Percentiles rank a stretch among this genome's conserved stretches.
phyloP scores from a whole-genome alignment of 2,113 vertebrate genomes.

The Sorex araneus region DNA sequence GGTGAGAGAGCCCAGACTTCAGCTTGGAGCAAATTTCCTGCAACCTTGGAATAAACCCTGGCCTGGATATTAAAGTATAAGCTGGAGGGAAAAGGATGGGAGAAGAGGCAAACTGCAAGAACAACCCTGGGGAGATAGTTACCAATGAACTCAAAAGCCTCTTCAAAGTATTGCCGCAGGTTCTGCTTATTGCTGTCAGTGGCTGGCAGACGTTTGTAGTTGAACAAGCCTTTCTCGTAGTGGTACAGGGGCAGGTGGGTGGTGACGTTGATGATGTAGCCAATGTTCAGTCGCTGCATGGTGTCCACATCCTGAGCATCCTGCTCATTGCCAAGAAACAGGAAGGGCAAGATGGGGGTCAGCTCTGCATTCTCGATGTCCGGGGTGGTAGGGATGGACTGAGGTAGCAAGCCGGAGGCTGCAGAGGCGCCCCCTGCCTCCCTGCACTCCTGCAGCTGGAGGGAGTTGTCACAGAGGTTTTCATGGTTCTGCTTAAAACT shows the following conservation, averaged over 20 bases:
- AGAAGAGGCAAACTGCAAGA: not conserved
- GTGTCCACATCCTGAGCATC: constrained; percentile 96
- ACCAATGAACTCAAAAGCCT: constrained; percentile 99
- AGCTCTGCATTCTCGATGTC: constrained; percentile 99
- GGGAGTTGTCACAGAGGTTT: constrained; percentile 98
- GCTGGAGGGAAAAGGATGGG: not conserved
- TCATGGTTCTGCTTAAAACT: constrained; percentile 96
- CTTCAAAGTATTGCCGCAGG: constrained; percentile 99
- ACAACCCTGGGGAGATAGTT: constrained; percentile 78
- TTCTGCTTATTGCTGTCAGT: constrained; percentile 99
- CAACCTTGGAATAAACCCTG: not conserved
- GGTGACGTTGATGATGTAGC: constrained; percentile 97
- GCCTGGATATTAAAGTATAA: constrained; percentile 27
- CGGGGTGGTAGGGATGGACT: constrained; percentile 95
- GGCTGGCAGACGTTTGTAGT: constrained; percentile 97
- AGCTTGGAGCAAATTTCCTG: not conserved
- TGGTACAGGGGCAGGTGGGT: constrained; percentile 98
- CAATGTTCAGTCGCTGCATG: constrained; percentile 96
- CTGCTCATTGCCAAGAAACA: constrained; percentile 97
- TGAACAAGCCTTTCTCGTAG: constrained; percentile 95
- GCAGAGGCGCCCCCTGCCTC: constrained; percentile 91
- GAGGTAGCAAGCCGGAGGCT: constrained; percentile 93
- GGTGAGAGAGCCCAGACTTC: not conserved
- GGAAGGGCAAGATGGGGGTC: constrained; percentile 97
- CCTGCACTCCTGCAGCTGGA: constrained; percentile 95